Conservation (phyloP, 2,113 vertebrate species). For the Paracanthobrama guichenoti region DNA sequence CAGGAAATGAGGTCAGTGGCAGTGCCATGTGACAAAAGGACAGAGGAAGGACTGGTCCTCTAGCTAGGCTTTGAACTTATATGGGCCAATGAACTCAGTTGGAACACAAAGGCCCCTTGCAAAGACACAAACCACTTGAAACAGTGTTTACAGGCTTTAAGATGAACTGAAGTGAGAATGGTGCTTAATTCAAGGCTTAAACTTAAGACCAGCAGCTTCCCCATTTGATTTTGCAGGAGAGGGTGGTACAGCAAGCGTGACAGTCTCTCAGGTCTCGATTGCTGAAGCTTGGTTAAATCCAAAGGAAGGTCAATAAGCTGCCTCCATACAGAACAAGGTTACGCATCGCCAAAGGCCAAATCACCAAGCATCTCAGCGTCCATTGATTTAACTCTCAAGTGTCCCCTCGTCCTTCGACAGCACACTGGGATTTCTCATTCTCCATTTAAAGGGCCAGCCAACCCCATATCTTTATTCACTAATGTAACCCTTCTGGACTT, state of each 20-base stretch:
- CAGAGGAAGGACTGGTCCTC: slow-evolving; percentile 18
- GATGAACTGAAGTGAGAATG: background rate
- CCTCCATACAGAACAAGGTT: slow-evolving; percentile 15
- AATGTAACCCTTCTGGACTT: slow-evolving; percentile 20
- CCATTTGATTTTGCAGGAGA: background rate
- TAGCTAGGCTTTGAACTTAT: slow-evolving; percentile 2
- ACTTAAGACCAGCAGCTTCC: slow-evolving; percentile 1
- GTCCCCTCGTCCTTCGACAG: slow-evolving; percentile 30
- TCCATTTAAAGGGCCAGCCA: slow-evolving; percentile 23
- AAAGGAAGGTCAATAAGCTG: slow-evolving; percentile 23
- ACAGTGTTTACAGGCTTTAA: background rate
- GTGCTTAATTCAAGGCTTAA: background rate
- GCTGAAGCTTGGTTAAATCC: slow-evolving; percentile 14
- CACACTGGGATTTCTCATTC: slow-evolving; percentile 35
- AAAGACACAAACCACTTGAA: background rate
- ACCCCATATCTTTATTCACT: slow-evolving; percentile 1
- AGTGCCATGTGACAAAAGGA: slow-evolving; percentile 10
- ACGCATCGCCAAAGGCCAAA: slow-evolving; percentile 35
- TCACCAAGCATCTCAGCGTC: background rate
- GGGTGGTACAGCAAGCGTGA: background rate
- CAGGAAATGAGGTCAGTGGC: slow-evolving; percentile 24
- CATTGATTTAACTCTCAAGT: slow-evolving; percentile 52
- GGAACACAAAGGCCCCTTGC: slow-evolving; percentile 1
- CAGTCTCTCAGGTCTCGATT: background rate
- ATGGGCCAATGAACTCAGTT: slow-evolving; percentile 42